phyloP scores from a whole-genome alignment of 2,113 vertebrate genomes.

The Psammodynastes pulverulentus region DNA sequence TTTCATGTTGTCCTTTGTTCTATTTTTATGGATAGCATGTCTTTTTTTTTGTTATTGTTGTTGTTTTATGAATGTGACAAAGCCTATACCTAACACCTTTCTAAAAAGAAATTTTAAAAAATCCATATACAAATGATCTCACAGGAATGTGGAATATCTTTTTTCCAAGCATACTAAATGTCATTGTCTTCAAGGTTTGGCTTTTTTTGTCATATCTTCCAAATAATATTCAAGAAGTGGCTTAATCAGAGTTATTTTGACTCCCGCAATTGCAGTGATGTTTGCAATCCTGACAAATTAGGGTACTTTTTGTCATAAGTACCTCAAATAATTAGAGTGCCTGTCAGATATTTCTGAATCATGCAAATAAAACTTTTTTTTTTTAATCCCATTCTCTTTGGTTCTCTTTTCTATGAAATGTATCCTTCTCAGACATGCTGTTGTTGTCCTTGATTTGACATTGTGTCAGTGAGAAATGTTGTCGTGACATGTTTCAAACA shows the following conservation, averaged over 20 bases:
- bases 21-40: not conserved
- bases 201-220: slow-evolving; percentile 44
- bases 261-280: slow-evolving; percentile 55
- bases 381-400: not conserved
- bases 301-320: slow-evolving; percentile 63
- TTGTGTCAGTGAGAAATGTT: slow-evolving; percentile 60
- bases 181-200: slow-evolving; percentile 42
- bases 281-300: slow-evolving; percentile 63
- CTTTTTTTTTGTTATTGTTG: not conserved
- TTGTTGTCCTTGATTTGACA: slow-evolving; percentile 55
- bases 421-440: slow-evolving; percentile 43
- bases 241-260: slow-evolving; percentile 67
- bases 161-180: slow-evolving; percentile 44
- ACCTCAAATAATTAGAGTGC: slow-evolving; percentile 61
- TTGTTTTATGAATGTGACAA: not conserved
- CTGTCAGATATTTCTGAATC: slow-evolving; percentile 59
- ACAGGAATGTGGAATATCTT: slow-evolving; percentile 43
- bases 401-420: not conserved
- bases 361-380: slow-evolving; percentile 42
- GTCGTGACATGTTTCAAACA: slow-evolving; percentile 37
- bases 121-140: not conserved
- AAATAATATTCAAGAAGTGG: slow-evolving; percentile 43
- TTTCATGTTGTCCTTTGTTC: not conserved
- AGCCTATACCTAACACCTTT: not conserved
- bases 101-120: not conserved